These are phyloP conservation scores for Clarias platycephalus DNA, from an alignment of 2,797 vertebrate genomes.

Conservation along the genomic window DNA sequence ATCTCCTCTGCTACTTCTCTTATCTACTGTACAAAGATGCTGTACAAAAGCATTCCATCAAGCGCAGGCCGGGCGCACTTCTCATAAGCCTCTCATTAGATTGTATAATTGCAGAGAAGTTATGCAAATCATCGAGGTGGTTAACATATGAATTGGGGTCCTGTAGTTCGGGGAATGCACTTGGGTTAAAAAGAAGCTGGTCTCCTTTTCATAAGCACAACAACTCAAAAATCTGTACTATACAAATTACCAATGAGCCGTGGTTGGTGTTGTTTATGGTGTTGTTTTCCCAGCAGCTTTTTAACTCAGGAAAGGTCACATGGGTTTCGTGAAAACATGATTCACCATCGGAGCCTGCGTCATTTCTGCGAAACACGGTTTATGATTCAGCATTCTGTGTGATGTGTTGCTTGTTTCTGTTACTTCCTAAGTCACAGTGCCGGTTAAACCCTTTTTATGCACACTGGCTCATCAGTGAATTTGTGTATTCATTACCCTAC, in stretches of 20 bases:
- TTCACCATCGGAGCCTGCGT: neutral
- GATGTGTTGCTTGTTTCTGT: neutral
- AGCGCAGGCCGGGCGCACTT: slow-evolving; percentile 55
- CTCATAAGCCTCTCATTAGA: slow-evolving; percentile 74
- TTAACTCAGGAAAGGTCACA: neutral
- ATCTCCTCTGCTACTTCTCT: slow-evolving; percentile 52
- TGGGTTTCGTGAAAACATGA: slow-evolving; percentile 6
- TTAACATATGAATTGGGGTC: slow-evolving; percentile 75
- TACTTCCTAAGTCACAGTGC: neutral
- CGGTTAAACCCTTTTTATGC: neutral
- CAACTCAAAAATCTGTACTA: slow-evolving; percentile 10
- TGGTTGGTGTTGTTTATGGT: slow-evolving; percentile 42
- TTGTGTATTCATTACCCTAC: neutral
- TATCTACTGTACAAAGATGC: slow-evolving; percentile 51
- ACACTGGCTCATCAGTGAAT: neutral
- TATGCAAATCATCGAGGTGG: slow-evolving; percentile 74
- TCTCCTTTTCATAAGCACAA: slow-evolving; percentile 56
- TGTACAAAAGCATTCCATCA: slow-evolving; percentile 64
- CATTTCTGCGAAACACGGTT: neutral
- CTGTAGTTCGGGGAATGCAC: slow-evolving; percentile 61
- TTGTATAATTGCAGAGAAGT: slow-evolving; percentile 69
- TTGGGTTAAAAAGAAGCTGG: slow-evolving; percentile 52
- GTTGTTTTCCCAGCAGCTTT: slow-evolving; percentile 12
- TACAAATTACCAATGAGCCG: slow-evolving; percentile 24
- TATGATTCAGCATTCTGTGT: neutral